Evolutionary conservation across 2,888 invertebrate species (phyloP).

Genomic region (Diloba caeruleocephala): DNA sequence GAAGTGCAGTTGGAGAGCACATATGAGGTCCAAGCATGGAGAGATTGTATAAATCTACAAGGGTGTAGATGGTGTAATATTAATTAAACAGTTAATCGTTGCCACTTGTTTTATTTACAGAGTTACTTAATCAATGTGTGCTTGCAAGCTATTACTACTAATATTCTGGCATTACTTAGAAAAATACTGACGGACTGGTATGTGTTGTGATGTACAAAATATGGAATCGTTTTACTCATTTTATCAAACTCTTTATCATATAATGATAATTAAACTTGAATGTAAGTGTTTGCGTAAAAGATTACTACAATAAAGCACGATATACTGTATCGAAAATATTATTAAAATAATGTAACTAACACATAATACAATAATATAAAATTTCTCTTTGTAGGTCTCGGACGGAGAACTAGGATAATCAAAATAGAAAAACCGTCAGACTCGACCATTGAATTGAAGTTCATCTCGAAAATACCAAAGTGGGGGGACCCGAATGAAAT

Average conservation of each 20-base stretch:
- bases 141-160: no score
- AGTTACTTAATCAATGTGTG: not conserved
- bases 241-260: no score
- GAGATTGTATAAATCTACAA: constrained; percentile 28
- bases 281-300: no score
- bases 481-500: constrained; percentile 3
- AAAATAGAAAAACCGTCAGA: constrained; percentile 53
- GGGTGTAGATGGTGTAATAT: not conserved
- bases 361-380: constrained; percentile 37
- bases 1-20: constrained; percentile 63
- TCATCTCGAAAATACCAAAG: constrained; percentile 47
- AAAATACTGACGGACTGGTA: no score
- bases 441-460: constrained; percentile 59
- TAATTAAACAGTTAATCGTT: constrained; percentile 12
- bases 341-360: not conserved
- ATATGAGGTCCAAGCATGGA: constrained; percentile 53
- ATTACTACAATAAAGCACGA: not conserved
- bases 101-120: constrained; percentile 7
- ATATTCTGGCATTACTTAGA: no score
- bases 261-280: no score
- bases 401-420: constrained; percentile 56
- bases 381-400: constrained; percentile 64
- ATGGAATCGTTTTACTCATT: no score
- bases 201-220: no score
- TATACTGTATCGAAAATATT: no score